phyloP scores from a whole-genome alignment of 2,113 vertebrate genomes.

The Dinomys branickii region DNA sequence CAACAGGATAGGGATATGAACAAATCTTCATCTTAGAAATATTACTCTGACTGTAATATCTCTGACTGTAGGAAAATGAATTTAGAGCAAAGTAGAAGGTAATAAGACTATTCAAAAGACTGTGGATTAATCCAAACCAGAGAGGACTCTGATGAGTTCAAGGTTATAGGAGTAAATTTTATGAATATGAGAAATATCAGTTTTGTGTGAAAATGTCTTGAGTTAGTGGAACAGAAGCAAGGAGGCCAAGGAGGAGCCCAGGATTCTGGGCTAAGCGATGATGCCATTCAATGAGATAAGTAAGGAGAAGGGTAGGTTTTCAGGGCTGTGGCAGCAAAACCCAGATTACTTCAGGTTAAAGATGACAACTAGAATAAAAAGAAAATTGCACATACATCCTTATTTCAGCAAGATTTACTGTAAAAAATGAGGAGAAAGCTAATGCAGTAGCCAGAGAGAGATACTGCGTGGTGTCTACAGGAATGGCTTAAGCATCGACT shows the following conservation, averaged over 20 bases:
- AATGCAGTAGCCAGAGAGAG: neutral
- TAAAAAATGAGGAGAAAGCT: neutral
- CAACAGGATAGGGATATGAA: neutral
- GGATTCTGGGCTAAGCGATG: neutral
- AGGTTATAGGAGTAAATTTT: neutral
- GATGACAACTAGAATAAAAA: neutral
- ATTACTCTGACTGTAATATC: neutral
- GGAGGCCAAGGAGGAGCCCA: neutral
- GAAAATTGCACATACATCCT: neutral
- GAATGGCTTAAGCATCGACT: neutral
- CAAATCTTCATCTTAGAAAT: neutral
- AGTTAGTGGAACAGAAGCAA: neutral
- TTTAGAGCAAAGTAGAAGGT: neutral
- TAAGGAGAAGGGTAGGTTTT: neutral
- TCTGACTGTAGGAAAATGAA: neutral
- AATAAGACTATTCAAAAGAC: neutral
- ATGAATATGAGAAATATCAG: neutral
- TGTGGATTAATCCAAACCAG: neutral
- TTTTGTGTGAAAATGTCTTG: neutral
- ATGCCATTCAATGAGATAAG: neutral
- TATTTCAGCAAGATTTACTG: neutral
- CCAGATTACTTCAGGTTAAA: neutral
- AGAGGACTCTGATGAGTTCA: neutral
- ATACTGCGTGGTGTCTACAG: rapidly evolving
- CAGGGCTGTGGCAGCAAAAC: neutral